Base-by-base conservation (phyloP, 2,797 vertebrate species). In the Gymnoscopelus braueri region DNA sequence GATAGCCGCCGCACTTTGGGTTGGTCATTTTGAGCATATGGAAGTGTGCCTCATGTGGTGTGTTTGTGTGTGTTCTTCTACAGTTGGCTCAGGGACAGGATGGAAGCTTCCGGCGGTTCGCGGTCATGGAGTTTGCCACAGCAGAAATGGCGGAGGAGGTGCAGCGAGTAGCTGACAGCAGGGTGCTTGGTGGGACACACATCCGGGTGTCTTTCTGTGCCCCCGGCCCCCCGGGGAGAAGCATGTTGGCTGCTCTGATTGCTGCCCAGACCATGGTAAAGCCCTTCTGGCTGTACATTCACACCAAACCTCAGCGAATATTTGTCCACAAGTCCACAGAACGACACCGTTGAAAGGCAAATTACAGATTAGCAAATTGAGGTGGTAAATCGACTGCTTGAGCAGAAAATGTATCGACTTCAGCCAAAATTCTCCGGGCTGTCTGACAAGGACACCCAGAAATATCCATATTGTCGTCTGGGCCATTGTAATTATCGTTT, bases 31-130 rank as follows among this genome's bases (percentile, higher is more conserved):
- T 49, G 11, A 15, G 32, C 11, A 4, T 19, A 3, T 69, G 47
- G 5, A 0, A 62, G 39, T 11, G 0, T 4, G 10, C 0, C 19
- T 5, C 24, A 0, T 5, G 1, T 3, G 2, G 5, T 23, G 29
- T 60, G 12, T 13, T 1, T n/a, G 23, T 32, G n/a, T 15, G 52
- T 54, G 15, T 26, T 8, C 15, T 48, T 48, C 51, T 3, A 2
- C 65, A 98, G 97, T 85, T 98, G 85, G 97, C 97, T 4, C 96
- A 96, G 7, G 97, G 97, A 51, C 96, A 97, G 90, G 96, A 97
- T 4, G 94, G 95, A 63, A 96, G 95, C 82, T 95, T 97, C 76
- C 94, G 95, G 29, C 95, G 96, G 15, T 98, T 98, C n/a, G 96
- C 96, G 0, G 93, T 98, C n/a, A 76, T 97, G 87, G 97, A 98